A percentile compares a stretch with the other conserved stretches of the same genome.
phyloP scores from a whole-genome alignment of 2,888 invertebrate species.

The Thymelicus acteon region DNA sequence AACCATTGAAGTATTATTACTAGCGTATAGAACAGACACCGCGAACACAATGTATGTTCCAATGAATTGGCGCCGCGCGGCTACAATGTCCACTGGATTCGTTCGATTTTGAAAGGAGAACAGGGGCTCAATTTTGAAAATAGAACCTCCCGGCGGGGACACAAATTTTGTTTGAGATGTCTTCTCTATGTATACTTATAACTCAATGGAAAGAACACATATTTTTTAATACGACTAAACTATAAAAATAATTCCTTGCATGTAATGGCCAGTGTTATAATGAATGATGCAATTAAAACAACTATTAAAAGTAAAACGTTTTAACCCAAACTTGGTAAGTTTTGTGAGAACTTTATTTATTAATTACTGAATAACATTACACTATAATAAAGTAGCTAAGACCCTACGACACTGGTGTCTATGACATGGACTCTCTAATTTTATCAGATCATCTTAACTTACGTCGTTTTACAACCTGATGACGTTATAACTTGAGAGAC shows the following conservation, averaged over 20 bases:
- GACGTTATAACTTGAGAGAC: constrained; percentile 24
- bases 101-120: no score
- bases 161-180: no score
- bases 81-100: no score
- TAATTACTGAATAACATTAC: constrained; percentile 49
- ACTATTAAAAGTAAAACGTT: constrained; percentile 53
- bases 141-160: no score
- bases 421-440: constrained; percentile 45
- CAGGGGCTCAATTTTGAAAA: no score
- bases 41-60: no score
- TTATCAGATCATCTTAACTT: constrained; percentile 48
- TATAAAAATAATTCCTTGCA: constrained; percentile 2
- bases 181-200: no score
- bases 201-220: no score
- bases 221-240: not conserved
- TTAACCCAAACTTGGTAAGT: constrained; percentile 49
- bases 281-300: constrained; percentile 50
- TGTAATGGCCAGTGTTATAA: constrained; percentile 41
- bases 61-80: no score
- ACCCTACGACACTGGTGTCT: not conserved
- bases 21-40: no score
- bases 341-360: constrained; percentile 55
- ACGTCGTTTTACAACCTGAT: constrained; percentile 22
- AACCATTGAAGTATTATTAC: no score
- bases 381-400: constrained; percentile 12